Conservation (phyloP, 35 echinoderm and acorn worm genomes). For the Heliocidaris erythrogramma region DNA sequence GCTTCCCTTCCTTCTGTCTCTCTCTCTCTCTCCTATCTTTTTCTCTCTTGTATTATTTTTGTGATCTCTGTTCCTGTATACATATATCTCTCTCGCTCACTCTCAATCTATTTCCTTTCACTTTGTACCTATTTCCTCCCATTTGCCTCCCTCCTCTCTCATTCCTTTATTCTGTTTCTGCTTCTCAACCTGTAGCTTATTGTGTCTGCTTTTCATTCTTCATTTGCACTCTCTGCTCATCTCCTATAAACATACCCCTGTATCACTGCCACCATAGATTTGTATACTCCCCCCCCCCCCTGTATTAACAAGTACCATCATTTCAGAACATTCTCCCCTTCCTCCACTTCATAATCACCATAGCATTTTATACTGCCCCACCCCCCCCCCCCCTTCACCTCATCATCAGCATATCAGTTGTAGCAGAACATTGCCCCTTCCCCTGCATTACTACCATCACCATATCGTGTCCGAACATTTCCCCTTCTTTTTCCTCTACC, state of each 20-base stretch:
- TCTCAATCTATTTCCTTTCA: not conserved
- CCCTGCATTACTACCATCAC: too few relatives aligned
- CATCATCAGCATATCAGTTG: too few relatives aligned
- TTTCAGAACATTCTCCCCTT: not conserved
- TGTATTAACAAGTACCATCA: not conserved
- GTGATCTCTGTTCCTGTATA: not conserved
- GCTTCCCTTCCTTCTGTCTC: not conserved
- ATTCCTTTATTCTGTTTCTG: not conserved
- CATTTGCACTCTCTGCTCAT: too few relatives aligned
- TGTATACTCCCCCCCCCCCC: not conserved
- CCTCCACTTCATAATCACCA: too few relatives aligned
- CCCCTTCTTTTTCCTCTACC: not conserved
- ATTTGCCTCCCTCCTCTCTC: not conserved
- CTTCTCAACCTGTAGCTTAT: not conserved
- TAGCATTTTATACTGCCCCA: too few relatives aligned
- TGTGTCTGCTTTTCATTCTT: too few relatives aligned
- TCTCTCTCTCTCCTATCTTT: not conserved
- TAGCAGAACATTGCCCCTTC: too few relatives aligned
- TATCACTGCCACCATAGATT: too few relatives aligned
- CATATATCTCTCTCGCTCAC: not conserved
- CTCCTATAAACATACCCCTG: too few relatives aligned
- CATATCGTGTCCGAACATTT: not conserved
- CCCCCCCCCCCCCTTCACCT: too few relatives aligned
- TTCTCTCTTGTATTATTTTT: not conserved
- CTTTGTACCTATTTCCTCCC: not conserved